Conservation (phyloP, 2,797 vertebrate species). For the Argyrosomus regius region DNA sequence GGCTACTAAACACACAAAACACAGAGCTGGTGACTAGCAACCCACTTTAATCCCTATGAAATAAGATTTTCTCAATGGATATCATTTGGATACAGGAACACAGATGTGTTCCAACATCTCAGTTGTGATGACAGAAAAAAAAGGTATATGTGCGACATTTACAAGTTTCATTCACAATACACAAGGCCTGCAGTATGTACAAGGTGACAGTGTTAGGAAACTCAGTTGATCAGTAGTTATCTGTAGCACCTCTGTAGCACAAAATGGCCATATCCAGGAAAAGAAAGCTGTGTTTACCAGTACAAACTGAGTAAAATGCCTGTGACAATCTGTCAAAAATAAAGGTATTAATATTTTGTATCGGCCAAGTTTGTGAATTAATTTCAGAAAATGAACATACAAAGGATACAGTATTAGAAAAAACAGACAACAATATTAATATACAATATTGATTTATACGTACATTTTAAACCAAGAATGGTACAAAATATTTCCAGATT, state of each 20-base stretch:
- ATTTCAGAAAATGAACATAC: constrained; percentile 69
- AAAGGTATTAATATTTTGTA: constrained; percentile 36
- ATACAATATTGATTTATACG: constrained; percentile 80
- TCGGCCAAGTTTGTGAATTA: constrained; percentile 56
- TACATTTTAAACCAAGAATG: constrained; percentile 69
- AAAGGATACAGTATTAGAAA: constrained; percentile 71
- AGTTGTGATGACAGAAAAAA: constrained; percentile 35
- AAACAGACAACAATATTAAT: constrained; percentile 67
- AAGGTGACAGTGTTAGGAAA: constrained; percentile 59
- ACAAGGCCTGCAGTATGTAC: constrained; percentile 77
- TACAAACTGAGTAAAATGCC: constrained; percentile 52
- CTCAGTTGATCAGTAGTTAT: constrained; percentile 79
- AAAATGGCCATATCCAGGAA: constrained; percentile 42
- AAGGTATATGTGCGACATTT: constrained; percentile 49
- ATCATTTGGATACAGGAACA: constrained; percentile 66
- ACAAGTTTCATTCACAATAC: constrained; percentile 71
- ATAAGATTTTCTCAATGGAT: constrained; percentile 55
- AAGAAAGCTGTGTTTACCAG: constrained; percentile 19
- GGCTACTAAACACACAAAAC: constrained; percentile 44
- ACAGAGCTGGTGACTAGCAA: constrained; percentile 70
- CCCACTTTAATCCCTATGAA: constrained; percentile 80
- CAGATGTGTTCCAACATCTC: constrained; percentile 46
- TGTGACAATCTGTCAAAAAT: constrained; percentile 62
- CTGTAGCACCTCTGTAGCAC: constrained; percentile 76
- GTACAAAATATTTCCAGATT: constrained; percentile 71